phyloP scores from a whole-genome alignment of 2,797 vertebrate species.

The Sparus aurata region DNA sequence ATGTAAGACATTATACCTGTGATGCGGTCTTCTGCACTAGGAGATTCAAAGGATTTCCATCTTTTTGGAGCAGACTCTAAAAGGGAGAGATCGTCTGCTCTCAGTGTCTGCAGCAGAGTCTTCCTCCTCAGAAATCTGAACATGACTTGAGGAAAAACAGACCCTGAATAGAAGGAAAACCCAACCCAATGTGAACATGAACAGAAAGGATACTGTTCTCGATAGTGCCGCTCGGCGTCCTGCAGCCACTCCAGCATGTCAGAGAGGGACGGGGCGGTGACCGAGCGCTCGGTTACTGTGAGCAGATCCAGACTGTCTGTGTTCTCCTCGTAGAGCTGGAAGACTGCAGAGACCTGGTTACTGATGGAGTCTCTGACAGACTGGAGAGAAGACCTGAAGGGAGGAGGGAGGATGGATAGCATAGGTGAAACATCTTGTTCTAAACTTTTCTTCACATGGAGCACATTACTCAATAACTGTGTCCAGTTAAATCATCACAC shows the following conservation, averaged over 20 bases:
- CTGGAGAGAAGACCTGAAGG: constrained; percentile 84
- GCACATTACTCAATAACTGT: background rate
- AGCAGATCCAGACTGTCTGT: constrained; percentile 70
- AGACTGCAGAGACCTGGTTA: constrained; percentile 78
- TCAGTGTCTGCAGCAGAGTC: constrained; percentile 84
- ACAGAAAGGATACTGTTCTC: constrained; percentile 88
- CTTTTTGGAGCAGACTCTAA: constrained; percentile 83
- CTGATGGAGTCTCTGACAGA: constrained; percentile 83
- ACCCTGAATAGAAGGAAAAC: background rate
- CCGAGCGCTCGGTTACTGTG: constrained; percentile 75
- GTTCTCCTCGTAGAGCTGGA: constrained; percentile 85
- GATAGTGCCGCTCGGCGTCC: constrained; percentile 89
- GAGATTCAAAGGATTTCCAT: constrained; percentile 84
- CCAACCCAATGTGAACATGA: background rate
- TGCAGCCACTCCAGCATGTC: constrained; percentile 94
- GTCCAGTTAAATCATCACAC: background rate
- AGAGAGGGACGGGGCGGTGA: constrained; percentile 85
- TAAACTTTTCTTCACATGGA: background rate
- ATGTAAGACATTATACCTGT: constrained; percentile 27
- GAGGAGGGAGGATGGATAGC: background rate
- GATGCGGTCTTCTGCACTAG: constrained; percentile 70
- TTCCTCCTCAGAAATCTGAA: constrained; percentile 88
- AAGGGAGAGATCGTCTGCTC: constrained; percentile 76
- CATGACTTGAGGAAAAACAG: constrained; percentile 63
- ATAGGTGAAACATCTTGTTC: no score